These are phyloP conservation scores for Protophormia terraenovae DNA, from an alignment of 2,888 invertebrate species.

Conservation along the genomic window DNA sequence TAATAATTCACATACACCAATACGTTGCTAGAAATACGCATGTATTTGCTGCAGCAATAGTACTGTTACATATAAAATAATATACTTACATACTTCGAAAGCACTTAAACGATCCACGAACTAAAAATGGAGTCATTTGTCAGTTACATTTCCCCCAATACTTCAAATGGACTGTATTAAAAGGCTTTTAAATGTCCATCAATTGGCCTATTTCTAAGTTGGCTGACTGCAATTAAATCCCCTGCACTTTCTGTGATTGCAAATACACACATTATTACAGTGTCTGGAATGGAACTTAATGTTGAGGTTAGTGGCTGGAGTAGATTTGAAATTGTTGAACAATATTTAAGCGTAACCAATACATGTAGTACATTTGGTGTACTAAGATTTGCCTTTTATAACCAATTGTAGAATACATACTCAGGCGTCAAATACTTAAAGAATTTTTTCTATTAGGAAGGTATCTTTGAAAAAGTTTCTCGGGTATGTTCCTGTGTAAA, in stretches of 20 bases:
- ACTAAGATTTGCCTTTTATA: no score
- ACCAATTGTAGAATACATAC: no score
- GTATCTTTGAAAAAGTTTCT: no score
- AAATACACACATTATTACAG: neutral
- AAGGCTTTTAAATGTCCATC: constrained; percentile 39
- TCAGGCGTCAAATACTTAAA: no score
- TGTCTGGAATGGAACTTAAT: neutral
- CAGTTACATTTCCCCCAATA: constrained; percentile 9
- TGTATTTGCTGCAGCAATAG: neutral
- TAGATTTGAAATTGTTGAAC: neutral
- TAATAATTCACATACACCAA: neutral
- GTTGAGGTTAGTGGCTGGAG: neutral
- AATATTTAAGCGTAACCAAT: neutral
- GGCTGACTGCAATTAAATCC: neutral
- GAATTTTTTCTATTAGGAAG: no score
- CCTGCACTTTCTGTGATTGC: neutral
- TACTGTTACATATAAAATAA: constrained; percentile 5
- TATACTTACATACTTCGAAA: constrained; percentile 47
- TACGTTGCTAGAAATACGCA: neutral
- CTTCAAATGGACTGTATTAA: constrained; percentile 34
- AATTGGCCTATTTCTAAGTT: neutral
- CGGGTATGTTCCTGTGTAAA: no score
- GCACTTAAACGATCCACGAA: constrained; percentile 57
- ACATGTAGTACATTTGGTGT: no score
- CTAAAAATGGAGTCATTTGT: constrained; percentile 26